Percentiles rank a stretch among this genome's conserved stretches.
Evolutionary conservation across 2,888 invertebrate genomes (phyloP).

Genomic region (Erannis defoliaria): DNA sequence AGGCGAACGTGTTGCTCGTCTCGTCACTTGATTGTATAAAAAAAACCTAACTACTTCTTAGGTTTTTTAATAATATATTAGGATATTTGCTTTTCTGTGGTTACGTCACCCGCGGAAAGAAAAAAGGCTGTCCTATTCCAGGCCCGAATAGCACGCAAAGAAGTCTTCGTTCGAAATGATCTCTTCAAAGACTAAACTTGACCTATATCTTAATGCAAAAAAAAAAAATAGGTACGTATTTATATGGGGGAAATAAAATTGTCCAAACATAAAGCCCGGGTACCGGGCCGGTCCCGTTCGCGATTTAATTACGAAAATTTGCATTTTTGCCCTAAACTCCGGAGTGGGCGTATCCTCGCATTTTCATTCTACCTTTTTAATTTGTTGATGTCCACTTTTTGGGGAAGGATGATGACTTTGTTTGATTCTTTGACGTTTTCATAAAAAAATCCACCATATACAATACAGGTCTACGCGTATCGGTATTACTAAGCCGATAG

Average conservation of each 20-base stretch:
- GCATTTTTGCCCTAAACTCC: constrained; percentile 68
- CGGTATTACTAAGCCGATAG: too few relatives aligned
- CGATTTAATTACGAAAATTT: constrained; percentile 76
- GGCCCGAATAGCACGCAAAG: too few relatives aligned
- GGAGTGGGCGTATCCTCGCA: constrained; percentile 53
- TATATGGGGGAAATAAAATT: constrained; percentile 20
- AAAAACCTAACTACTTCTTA: too few relatives aligned
- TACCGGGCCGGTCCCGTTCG: constrained; percentile 62
- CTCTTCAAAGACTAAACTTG: not conserved
- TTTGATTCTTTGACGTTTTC: constrained; percentile 29
- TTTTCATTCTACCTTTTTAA: constrained; percentile 65
- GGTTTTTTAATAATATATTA: too few relatives aligned
- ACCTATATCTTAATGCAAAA: not conserved
- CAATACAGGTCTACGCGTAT: too few relatives aligned
- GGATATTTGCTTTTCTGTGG: too few relatives aligned
- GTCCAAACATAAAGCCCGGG: constrained; percentile 61
- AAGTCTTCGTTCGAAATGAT: too few relatives aligned
- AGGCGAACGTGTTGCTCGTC: too few relatives aligned
- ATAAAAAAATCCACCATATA: not conserved
- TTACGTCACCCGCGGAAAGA: too few relatives aligned
- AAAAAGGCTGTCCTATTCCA: too few relatives aligned
- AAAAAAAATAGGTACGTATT: not conserved
- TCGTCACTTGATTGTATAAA: too few relatives aligned
- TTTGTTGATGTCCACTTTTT: constrained; percentile 56
- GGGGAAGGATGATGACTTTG: constrained; percentile 31